Evolutionary conservation across 2,113 vertebrate genomes (phyloP).

Genomic region (human (Homo sapiens)): DNA sequence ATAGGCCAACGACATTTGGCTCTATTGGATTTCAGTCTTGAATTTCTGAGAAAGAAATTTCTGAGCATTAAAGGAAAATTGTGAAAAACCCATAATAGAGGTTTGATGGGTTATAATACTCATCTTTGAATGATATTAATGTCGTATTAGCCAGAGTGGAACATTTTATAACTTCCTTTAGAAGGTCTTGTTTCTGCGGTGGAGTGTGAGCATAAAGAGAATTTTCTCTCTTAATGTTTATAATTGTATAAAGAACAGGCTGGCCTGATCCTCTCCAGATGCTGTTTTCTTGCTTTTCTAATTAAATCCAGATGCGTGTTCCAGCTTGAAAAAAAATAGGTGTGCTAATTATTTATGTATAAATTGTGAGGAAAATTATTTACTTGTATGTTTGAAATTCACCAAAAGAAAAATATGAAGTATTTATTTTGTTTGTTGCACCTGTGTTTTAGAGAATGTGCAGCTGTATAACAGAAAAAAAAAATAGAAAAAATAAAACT

Average conservation of each 20-base stretch:
- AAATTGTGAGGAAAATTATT: conserved; percentile 48
- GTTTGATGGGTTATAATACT: background rate
- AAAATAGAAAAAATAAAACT: background rate
- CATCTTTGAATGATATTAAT: conserved; percentile 28
- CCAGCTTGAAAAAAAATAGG: conserved; percentile 26
- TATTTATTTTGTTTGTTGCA: conserved; percentile 13
- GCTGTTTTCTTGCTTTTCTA: conserved; percentile 65
- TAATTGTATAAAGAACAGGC: conserved; percentile 37
- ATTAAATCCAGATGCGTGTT: conserved; percentile 59
- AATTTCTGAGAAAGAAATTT: background rate
- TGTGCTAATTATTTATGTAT: conserved; percentile 45
- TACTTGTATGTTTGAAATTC: conserved; percentile 10
- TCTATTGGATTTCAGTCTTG: background rate
- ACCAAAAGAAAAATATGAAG: background rate
- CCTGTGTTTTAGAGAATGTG: conserved; percentile 27
- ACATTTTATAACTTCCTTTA: conserved; percentile 57
- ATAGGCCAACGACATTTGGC: background rate
- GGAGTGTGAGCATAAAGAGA: background rate
- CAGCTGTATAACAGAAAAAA: background rate
- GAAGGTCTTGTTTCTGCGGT: conserved; percentile 42
- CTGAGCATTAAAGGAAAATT: conserved; percentile 17
- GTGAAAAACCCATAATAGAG: background rate
- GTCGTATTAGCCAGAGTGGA: conserved; percentile 32
- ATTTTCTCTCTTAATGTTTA: conserved; percentile 56
- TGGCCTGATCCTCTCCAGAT: conserved; percentile 46